Conservation (phyloP, 1,140 invertebrate genomes). For the Cephus cinctus region DNA sequence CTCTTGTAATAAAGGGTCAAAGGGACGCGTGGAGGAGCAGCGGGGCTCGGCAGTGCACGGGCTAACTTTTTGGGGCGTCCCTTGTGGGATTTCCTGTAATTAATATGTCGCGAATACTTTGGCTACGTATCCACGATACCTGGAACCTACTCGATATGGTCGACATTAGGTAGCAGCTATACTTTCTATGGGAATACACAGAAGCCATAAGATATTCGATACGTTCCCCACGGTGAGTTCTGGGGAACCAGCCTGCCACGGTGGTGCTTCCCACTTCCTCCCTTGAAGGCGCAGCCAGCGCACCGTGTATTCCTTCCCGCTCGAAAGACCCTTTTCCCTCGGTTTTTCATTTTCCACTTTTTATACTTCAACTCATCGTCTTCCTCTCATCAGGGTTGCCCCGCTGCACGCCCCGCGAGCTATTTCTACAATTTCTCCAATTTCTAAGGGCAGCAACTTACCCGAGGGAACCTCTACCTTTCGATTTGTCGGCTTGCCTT, state of each 20-base stretch:
- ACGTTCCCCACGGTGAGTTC: slow-evolving; percentile 38
- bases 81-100: slow-evolving; percentile 53
- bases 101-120: slow-evolving; percentile 37
- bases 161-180: no score
- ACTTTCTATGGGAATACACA: slow-evolving; percentile 54
- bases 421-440: not conserved
- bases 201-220: slow-evolving; percentile 58
- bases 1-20: no score
- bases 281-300: slow-evolving; percentile 28
- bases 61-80: no score
- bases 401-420: not conserved
- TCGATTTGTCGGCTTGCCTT: no score
- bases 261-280: slow-evolving; percentile 58
- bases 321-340: no score
- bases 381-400: not conserved
- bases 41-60: no score
- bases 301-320: not conserved
- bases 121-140: slow-evolving; percentile 24
- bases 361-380: slow-evolving; percentile 29
- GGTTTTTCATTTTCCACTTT: not conserved
- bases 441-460: no score
- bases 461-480: no score
- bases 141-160: slow-evolving; percentile 30
- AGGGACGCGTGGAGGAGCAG: no score
- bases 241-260: slow-evolving; percentile 19